Evolutionary conservation across 1,140 invertebrate genomes (phyloP).

Genomic region (Apis dorsata): DNA sequence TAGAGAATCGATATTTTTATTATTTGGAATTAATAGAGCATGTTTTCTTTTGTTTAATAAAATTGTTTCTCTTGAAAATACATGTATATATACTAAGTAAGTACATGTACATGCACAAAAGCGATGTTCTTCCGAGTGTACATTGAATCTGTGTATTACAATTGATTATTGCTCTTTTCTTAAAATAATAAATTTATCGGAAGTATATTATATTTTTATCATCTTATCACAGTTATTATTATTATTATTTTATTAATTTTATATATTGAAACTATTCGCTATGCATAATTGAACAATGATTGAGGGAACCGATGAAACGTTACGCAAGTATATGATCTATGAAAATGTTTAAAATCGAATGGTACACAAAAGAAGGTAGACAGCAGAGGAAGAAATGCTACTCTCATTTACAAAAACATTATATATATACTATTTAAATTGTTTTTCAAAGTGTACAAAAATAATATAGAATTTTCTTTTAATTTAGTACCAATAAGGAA

Average conservation of each 20-base stretch:
- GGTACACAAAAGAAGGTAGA: neutral
- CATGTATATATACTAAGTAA: neutral
- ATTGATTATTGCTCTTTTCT: too few species aligned
- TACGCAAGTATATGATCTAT: neutral
- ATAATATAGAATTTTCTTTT: constrained; percentile 28
- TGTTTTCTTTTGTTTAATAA: neutral
- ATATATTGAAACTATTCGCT: constrained; percentile 1
- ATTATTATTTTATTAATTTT: neutral
- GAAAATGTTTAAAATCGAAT: neutral
- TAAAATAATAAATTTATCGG: neutral
- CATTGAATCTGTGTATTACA: neutral
- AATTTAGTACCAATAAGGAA: constrained; percentile 45
- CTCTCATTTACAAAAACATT: constrained; percentile 26
- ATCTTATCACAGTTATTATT: constrained; percentile 32
- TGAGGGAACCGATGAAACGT: constrained; percentile 41
- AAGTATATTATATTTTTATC: neutral
- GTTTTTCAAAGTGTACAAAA: constrained; percentile 33
- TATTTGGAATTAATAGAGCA: neutral
- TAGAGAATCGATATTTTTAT: neutral
- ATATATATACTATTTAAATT: neutral
- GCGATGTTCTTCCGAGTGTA: neutral
- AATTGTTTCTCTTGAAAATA: neutral
- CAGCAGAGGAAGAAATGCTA: neutral
- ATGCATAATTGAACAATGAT: neutral
- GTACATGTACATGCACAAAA: neutral